Conservation (phyloP, 1,140 invertebrate species). For the Macrobrachium nipponense region DNA sequence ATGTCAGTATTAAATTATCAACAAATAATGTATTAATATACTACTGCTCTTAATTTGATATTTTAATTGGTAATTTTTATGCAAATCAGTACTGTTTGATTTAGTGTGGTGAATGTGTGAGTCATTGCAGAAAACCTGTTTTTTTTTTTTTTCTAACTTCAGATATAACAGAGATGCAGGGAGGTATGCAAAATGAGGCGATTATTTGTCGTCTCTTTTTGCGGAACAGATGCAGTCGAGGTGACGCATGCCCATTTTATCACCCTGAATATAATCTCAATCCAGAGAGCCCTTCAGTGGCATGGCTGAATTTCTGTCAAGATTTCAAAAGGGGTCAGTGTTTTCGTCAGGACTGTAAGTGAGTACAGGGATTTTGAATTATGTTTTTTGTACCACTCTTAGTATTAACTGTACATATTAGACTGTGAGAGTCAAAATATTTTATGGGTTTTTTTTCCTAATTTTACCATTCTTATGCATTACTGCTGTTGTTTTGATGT, state of each 20-base stretch:
- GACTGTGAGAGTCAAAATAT: no score
- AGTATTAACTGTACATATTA: no score
- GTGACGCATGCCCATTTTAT: slow-evolving; percentile 81
- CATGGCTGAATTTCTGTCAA: slow-evolving; percentile 79
- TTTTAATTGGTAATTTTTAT: no score
- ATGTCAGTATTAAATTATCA: no score
- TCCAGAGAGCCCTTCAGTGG: slow-evolving; percentile 56
- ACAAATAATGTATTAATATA: no score
- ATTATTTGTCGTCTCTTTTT: slow-evolving; percentile 73
- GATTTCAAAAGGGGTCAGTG: slow-evolving; percentile 84
- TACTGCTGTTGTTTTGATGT: no score
- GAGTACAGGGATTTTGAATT: slow-evolving; percentile 69
- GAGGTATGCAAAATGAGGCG: neutral
- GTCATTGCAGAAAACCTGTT: neutral
- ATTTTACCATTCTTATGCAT: no score
- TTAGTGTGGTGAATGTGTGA: neutral
- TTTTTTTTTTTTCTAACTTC: neutral
- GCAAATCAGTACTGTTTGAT: neutral
- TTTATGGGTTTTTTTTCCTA: no score
- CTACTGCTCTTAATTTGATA: no score
- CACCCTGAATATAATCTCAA: slow-evolving; percentile 69
- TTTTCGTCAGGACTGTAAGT: slow-evolving; percentile 76
- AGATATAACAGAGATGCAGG: neutral
- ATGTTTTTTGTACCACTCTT: no score
- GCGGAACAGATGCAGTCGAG: slow-evolving; percentile 79